Conservation (phyloP, 2,797 vertebrate genomes). For the Muscicapa comitata region DNA sequence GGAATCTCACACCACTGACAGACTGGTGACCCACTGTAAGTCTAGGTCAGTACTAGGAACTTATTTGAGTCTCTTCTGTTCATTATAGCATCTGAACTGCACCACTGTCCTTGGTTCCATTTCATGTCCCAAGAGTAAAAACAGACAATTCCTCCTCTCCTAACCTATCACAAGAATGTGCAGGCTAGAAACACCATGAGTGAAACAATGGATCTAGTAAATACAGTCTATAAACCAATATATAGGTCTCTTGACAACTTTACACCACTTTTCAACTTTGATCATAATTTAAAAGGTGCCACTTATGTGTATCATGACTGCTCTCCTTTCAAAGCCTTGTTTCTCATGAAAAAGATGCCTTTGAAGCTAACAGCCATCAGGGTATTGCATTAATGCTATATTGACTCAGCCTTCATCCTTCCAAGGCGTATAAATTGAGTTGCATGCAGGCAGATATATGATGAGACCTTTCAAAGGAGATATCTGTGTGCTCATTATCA, state of each 20-base stretch:
- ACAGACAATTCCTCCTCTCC: neutral
- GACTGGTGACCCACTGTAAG: neutral
- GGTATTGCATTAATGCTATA: constrained; percentile 38
- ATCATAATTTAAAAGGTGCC: constrained; percentile 45
- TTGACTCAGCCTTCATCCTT: constrained; percentile 49
- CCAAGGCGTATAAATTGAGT: constrained; percentile 24
- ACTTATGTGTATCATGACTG: neutral
- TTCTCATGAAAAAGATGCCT: constrained; percentile 35
- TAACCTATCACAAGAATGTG: fast-evolving
- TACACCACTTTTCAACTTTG: constrained; percentile 22
- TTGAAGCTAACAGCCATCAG: constrained; percentile 45
- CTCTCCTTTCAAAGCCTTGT: constrained; percentile 29
- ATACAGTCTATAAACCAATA: constrained; percentile 17
- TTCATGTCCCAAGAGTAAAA: neutral
- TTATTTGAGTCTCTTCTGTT: neutral
- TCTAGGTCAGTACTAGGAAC: neutral
- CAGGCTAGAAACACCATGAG: neutral
- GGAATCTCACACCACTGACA: neutral
- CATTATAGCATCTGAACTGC: neutral
- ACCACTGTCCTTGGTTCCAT: neutral
- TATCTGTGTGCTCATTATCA: neutral
- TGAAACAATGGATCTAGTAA: neutral
- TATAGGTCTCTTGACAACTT: constrained; percentile 20
- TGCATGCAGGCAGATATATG: neutral
- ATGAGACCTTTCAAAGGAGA: constrained; percentile 34